Evolutionary conservation across 2,888 invertebrate genomes (phyloP), one percentile per base, ranked within the genome.

Genomic region (Tinea pellionella): DNA sequence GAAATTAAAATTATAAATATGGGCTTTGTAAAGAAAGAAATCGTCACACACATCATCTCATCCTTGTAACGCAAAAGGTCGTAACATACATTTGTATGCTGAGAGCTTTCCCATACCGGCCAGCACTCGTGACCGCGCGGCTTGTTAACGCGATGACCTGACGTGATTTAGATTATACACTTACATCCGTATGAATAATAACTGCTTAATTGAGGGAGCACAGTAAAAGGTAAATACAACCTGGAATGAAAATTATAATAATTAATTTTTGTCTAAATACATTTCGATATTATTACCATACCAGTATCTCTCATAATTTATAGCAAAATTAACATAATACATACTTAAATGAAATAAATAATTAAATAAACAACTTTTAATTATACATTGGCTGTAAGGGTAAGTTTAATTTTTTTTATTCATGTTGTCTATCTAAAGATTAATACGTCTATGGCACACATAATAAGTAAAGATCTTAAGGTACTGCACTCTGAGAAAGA

Each of bases 71-170:
- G 57, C 69, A 76, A 70, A 78, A 77, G 73, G 78, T 73, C 74
- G 73, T 80, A 82, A 74, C 75, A 19, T 78, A 71, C 78, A 78
- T 75, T 78, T 79, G 73, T 79, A 83, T 79, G 75, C 79, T 86
- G 85, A 78, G 86, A 86, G 81, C 81, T 80, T 85, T 86, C 86
- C 84, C 86, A 86, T 80, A 78, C 72, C 82, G 84, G 82, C 78
- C 82, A 79, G 74, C 42, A 41, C 43, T 79, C 81, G 81, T 85
- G 85, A 85, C 85, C 85, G 83, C 71, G 79, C 72, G 80, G 73
- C 82, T 83, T 80, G 83, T 85, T 84, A 83, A 75, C 72, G 74
- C 74, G 83, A 80, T 85, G 84, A 82, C 84, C 84, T 67, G 79
- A 67, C 69, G 72, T 67, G 73, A 42, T 57, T 57, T 57, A 82